Evolutionary conservation across 2,797 vertebrate genomes (phyloP).

Genomic region (Coccyzus lansbergi): DNA sequence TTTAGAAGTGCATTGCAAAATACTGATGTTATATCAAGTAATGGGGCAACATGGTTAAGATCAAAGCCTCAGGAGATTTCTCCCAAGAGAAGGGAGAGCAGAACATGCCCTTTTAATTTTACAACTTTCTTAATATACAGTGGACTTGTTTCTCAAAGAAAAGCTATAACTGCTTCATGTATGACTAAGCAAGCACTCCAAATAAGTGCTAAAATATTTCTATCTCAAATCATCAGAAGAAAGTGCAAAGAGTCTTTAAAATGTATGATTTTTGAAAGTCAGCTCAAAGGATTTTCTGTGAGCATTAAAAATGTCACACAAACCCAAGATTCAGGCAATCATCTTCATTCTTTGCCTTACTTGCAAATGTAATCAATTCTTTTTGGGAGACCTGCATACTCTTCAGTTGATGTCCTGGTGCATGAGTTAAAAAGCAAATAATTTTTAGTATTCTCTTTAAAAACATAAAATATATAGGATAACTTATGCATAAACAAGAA

Average conservation of each 20-base stretch:
- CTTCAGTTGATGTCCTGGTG: background rate
- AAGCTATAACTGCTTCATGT: background rate
- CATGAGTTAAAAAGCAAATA: background rate
- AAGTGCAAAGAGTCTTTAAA: constrained; percentile 2
- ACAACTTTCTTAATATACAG: background rate
- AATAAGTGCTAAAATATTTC: constrained; percentile 11
- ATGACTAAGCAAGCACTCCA: background rate
- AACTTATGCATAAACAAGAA: background rate
- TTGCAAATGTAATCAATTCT: background rate
- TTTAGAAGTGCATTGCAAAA: constrained; percentile 5
- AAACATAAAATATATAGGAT: background rate
- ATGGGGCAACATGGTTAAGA: background rate
- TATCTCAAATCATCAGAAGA: background rate
- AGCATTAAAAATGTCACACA: background rate
- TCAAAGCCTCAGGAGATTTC: constrained; percentile 13
- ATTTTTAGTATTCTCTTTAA: background rate
- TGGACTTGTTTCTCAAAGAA: background rate
- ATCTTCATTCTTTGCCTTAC: background rate
- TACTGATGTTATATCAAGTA: background rate
- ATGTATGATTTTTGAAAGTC: background rate
- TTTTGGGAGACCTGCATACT: background rate
- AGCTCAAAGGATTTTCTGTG: background rate
- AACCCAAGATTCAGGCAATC: background rate
- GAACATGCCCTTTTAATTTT: constrained; percentile 10
- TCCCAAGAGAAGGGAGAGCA: background rate